Base-by-base conservation (phyloP, 1,140 invertebrate genomes). In the Metopolophium dirhodum region DNA sequence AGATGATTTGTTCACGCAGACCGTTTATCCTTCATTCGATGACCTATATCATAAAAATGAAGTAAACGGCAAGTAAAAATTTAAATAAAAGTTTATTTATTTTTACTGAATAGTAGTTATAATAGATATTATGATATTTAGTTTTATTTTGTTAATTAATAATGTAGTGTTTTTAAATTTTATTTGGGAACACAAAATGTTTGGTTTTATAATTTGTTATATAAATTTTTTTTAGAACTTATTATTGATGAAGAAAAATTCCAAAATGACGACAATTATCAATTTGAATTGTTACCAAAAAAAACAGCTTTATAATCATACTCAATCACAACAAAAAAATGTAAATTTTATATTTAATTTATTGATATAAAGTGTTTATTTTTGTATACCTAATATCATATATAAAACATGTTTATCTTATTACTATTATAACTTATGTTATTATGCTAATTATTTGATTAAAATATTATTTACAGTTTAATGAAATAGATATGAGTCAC, bases 231-330 rank as follows among this genome's bases (percentile, higher is more conserved):
- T 90, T 26, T 91, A 91, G 90, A 91, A 82, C 90, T 91, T 49
- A 61, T 91, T 47, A 91, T 91, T 47, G 90, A 91, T 68, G 90
- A 91, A 82, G 90, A 51, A 77, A 82, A 91, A 91, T 91, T 82
- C 8, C 57, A 54, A 61, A 37, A 30, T 91, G 90, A 91, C 30
- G 45, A 45, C 30, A 91, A 82, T 82, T 61, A 82, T 22, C 90
- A 91, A 91, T 68, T 47, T 47, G 47, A 47, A 47, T 47, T 47
- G 11, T 11, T 91, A 49, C 90, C 90, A 47, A 82, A 91, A 82
- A 91, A 91, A 91, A 82, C 61, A 91, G 35, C 68, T 91, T 49
- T 91, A 82, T 35, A 91, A 91, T 22, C 37, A 61, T 49, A 91
- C 82, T 82, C 90, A 91, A 91, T 14, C 49, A 22, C 90, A 82